Evolutionary conservation across 1,140 invertebrate genomes (phyloP), one percentile per base, ranked within the genome.

Genomic region (Catajapyx aquilonaris): DNA sequence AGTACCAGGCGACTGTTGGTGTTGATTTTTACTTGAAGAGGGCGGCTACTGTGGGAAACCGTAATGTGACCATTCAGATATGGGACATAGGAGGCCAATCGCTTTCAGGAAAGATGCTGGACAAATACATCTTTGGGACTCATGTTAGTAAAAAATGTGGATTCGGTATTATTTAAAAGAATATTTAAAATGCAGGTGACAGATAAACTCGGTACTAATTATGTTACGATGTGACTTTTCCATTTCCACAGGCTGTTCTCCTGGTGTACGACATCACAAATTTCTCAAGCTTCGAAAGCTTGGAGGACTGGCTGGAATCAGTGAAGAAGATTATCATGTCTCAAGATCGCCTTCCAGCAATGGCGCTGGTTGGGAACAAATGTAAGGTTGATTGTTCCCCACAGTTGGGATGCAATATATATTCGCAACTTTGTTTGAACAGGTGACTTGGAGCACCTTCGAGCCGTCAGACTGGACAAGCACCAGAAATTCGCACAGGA

Each of bases 221-320:
- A n/a, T n/a, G n/a, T n/a, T n/a, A n/a, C n/a, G n/a, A n/a, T n/a
- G n/a, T 37, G 40, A 17, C 36, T 45, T 21, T 31, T 42, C 18
- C 43, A 37, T 35, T 46, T 45, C 67, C 70, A 40, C 52, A 86
- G 81, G 71, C 80, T 25, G 65, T 87, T 38, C 49, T 91, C 34
- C 59, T 88, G 36, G 75, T 88, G 1, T 90, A 86, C 57, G 86
- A 91, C 51, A 71, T 90, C 4, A 86, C 81, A 21, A 85, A 80
- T 49, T 60, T 65, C 31, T 61, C 67, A 42, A 85, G 77, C 56
- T 87, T 90, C 55, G 79, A 81, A 34, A 70, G 71, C 43, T 50
- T 88, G 4, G 61, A 65, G 15, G 61, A 71, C 11, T 91, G 86
- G 86, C 59, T 84, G 39, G 52, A 57, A 18, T 61, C 58, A 35